A percentile compares a stretch with the other conserved stretches of the same genome.
phyloP scores from a whole-genome alignment of 2,797 vertebrate species.

The Artibeus lituratus region DNA sequence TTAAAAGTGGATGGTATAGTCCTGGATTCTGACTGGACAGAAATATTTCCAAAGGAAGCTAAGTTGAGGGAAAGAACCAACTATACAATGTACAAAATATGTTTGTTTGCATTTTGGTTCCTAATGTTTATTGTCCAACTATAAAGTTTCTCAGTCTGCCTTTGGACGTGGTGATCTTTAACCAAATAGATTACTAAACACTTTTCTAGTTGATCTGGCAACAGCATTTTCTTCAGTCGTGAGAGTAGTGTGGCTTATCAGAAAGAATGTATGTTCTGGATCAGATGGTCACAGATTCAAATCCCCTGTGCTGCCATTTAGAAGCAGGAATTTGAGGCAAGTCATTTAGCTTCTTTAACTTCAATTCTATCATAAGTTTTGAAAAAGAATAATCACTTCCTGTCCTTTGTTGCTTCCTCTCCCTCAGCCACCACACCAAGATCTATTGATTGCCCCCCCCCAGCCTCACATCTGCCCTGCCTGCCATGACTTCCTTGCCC shows the following conservation, averaged over 20 bases:
- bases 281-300: not conserved
- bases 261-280: not conserved
- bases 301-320: not conserved
- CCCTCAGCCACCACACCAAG: not conserved
- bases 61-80: not conserved
- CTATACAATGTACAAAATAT: not conserved
- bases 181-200: not conserved
- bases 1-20: not conserved
- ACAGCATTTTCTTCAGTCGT: not conserved
- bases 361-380: not conserved
- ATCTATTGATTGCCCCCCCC: not conserved
- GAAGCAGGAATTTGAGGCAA: not conserved
- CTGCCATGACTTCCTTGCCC: rapidly evolving
- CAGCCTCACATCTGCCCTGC: not conserved
- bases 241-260: not conserved
- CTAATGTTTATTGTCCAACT: not conserved
- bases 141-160: not conserved
- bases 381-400: not conserved
- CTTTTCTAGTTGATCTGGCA: not conserved
- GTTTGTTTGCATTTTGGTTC: not conserved
- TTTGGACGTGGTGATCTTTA: not conserved
- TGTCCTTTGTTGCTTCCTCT: too few relatives aligned
- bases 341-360: not conserved
- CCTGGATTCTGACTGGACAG: not conserved
- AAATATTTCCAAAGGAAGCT: not conserved